Conservation (phyloP, 23 tunicate species). For the Trididemnum miniatum region DNA sequence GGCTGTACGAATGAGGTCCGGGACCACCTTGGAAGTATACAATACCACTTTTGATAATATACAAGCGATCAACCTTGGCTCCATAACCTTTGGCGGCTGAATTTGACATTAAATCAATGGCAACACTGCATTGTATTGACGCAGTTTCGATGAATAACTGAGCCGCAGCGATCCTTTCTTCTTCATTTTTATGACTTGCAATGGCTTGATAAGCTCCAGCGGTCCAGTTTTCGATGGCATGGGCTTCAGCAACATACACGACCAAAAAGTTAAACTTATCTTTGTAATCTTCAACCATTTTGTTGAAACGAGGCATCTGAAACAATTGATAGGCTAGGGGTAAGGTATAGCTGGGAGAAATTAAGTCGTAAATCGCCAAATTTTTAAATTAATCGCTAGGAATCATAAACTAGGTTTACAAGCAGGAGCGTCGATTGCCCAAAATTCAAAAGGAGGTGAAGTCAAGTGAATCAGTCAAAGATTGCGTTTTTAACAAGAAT, state of each 20-base stretch:
- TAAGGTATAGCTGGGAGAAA: no score
- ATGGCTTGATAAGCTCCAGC: neutral
- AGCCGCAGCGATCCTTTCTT: constrained; percentile 8
- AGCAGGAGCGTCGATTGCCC: no score
- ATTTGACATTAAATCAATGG: constrained; percentile 10
- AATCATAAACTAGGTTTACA: no score
- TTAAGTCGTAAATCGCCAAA: no score
- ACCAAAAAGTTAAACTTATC: constrained; percentile 2
- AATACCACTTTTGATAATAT: neutral
- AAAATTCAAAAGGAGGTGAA: no score
- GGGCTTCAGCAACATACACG: constrained; percentile 18
- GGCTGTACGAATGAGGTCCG: constrained; percentile 1
- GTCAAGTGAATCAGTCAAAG: no score
- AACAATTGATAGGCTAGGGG: no score
- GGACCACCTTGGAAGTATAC: constrained; percentile 14
- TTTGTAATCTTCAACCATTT: neutral
- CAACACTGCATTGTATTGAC: neutral
- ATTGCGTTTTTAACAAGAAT: no score
- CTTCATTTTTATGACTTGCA: neutral
- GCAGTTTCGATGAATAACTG: neutral
- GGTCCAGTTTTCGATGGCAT: constrained; percentile 6
- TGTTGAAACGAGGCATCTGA: neutral
- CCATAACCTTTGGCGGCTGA: neutral
- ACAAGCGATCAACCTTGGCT: neutral
- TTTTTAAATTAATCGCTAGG: no score